Evolutionary conservation across 2,888 invertebrate species (phyloP), one percentile per base, ranked within the genome.

Genomic region (Scaptomyza tumidula): DNA sequence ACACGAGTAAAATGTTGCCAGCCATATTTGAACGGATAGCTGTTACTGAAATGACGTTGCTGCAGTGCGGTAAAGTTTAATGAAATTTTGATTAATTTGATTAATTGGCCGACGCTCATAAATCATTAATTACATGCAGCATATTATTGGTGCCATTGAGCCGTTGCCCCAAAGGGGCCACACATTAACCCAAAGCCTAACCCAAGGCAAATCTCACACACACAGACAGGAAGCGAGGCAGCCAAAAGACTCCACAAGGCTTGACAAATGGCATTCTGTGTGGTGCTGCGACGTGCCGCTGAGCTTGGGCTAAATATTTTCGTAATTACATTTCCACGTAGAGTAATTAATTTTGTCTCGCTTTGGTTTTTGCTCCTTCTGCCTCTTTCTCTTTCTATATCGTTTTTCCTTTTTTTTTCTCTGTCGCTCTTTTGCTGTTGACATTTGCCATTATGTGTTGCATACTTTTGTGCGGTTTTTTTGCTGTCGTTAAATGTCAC

Each of bases 281-380:
- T 77, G 83, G 80, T 66, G 52, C 14, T 24, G 57, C 79, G 82
- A 76, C 86, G 80, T 83, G 87, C 82, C 71, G 84, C 80, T 69
- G 73, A 75, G 80, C 71, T 83, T 77, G 71, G 78, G 86, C 86
- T 89, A 90, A 90, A 90, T 90, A 90, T 90, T 90, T 90, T 90
- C 89, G 89, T 90, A 90, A 90, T 90, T 90, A 90, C 90, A 90
- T 90, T 91, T 90, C 88, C 90, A 88, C 89, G 86, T 86, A 88
- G 90, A 89, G 90, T 90, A 90, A 91, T 90, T 91, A 90, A 91
- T 90, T 90, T 90, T 90, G 89, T 91, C 90, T 89, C 80, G 80
- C 88, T 86, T 78, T 82, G 83, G 78, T 71, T 75, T 75, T 60
- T 63, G 55, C 62, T 53, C 64, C 16, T 9, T 9, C 45, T 53